phyloP scores from a whole-genome alignment of 1,140 invertebrate genomes.

The Leptopilina clavipes region DNA sequence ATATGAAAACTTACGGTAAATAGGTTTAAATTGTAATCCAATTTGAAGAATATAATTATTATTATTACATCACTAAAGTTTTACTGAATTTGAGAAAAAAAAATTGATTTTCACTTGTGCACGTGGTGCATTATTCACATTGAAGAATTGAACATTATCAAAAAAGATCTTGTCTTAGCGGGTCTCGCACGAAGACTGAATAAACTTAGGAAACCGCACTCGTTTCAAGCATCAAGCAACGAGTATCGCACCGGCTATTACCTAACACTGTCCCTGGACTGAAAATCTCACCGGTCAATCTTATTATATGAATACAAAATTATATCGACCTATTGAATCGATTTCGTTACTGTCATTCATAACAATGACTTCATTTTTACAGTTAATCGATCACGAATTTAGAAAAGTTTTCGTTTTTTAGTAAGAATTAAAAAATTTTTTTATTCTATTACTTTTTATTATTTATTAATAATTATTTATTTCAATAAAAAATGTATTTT shows the following conservation, averaged over 20 bases:
- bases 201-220: constrained; percentile 47
- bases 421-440: too few relatives aligned
- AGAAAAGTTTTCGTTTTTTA: too few relatives aligned
- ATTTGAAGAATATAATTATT: constrained; percentile 11
- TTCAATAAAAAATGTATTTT: too few relatives aligned
- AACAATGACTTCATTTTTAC: too few relatives aligned
- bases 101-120: constrained; percentile 5
- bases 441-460: too few relatives aligned
- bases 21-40: constrained; percentile 42
- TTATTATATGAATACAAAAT: too few relatives aligned
- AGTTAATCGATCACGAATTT: too few relatives aligned
- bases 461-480: too few relatives aligned
- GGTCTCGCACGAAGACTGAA: constrained; percentile 57
- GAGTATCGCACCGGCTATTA: constrained; percentile 39
- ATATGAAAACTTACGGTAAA: constrained; percentile 42
- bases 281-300: background rate
- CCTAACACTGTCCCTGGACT: constrained; percentile 24
- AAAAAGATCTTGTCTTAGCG: constrained; percentile 47
- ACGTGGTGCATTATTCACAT: constrained; percentile 44
- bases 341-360: too few relatives aligned
- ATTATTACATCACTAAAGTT: constrained; percentile 39
- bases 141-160: constrained; percentile 25
- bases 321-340: too few relatives aligned
- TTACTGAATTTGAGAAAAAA: constrained; percentile 8
- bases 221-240: constrained; percentile 48